Percentiles rank a stretch among this genome's conserved stretches.
phyloP scores from a whole-genome alignment of 2,797 vertebrate genomes.

The Atherinosoma microstoma region DNA sequence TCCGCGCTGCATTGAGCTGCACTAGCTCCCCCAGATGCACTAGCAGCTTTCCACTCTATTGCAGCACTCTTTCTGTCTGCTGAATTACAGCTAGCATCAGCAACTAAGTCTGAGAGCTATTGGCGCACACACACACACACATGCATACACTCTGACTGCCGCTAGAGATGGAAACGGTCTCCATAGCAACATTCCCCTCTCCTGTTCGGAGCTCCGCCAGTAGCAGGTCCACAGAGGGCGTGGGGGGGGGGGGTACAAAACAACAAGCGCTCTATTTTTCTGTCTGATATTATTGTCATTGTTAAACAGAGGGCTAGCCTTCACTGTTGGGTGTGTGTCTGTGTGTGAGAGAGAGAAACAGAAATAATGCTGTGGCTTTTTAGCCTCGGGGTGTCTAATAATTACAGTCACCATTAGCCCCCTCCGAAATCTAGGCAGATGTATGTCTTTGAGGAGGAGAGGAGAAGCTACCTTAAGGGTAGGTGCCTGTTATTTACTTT shows the following conservation, averaged over 20 bases:
- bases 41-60: slow-evolving; percentile 71
- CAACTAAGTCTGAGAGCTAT: slow-evolving; percentile 79
- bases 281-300: slow-evolving; percentile 62
- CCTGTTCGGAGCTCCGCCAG: slow-evolving; percentile 84
- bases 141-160: slow-evolving; percentile 61
- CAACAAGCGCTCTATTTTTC: slow-evolving; percentile 61
- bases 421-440: slow-evolving; percentile 64
- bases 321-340: slow-evolving; percentile 18
- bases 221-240: slow-evolving; percentile 83
- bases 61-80: slow-evolving; percentile 71
- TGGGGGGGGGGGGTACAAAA: slow-evolving; percentile 66
- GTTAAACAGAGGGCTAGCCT: slow-evolving; percentile 50
- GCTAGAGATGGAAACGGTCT: slow-evolving; percentile 88
- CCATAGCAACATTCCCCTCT: slow-evolving; percentile 95
- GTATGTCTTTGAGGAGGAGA: slow-evolving; percentile 70
- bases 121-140: slow-evolving; percentile 66
- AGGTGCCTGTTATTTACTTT: slow-evolving; percentile 68
- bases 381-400: slow-evolving; percentile 61
- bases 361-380: slow-evolving; percentile 44
- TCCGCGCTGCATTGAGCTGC: slow-evolving; percentile 61
- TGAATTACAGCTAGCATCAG: slow-evolving; percentile 81
- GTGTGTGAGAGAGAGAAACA: slow-evolving; percentile 20
- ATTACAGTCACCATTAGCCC: slow-evolving; percentile 73
- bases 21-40: slow-evolving; percentile 55
- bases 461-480: slow-evolving; percentile 61